Percentiles rank a stretch among this genome's conserved stretches.
These are phyloP conservation scores for Indicator indicator DNA, from an alignment of 2,113 vertebrate species.

Conservation along the genomic window DNA sequence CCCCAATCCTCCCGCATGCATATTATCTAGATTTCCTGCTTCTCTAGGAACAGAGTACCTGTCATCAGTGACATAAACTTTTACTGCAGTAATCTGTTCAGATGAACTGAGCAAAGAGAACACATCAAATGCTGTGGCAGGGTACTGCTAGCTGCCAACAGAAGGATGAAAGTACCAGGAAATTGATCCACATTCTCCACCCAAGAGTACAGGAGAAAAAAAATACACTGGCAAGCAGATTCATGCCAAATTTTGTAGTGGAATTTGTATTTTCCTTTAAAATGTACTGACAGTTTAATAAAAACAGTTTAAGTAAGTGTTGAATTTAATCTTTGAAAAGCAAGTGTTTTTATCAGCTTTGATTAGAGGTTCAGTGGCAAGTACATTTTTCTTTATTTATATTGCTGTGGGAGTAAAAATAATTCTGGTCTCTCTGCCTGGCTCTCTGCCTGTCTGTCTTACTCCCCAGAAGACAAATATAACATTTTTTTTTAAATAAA, in stretches of 20 bases:
- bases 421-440: neutral
- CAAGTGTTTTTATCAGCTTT: neutral
- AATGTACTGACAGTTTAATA: neutral
- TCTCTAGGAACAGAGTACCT: neutral
- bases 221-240: neutral
- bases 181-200: neutral
- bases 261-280: neutral
- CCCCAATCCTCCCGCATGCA: neutral
- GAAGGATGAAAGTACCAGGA: neutral
- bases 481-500: neutral
- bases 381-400: neutral
- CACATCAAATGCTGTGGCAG: neutral
- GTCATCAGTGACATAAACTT: neutral
- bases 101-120: neutral
- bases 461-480: neutral
- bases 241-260: neutral
- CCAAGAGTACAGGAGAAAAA: neutral
- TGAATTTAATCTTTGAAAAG: neutral
- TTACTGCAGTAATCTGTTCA: neutral
- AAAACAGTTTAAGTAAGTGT: neutral
- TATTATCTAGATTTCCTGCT: neutral
- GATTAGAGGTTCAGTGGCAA: neutral
- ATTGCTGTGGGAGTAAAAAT: neutral
- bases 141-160: neutral
- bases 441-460: neutral